A percentile compares a stretch with the other conserved stretches of the same genome.
phyloP scores from a whole-genome alignment of 2,113 vertebrate genomes.

The Eurypyga helias region DNA sequence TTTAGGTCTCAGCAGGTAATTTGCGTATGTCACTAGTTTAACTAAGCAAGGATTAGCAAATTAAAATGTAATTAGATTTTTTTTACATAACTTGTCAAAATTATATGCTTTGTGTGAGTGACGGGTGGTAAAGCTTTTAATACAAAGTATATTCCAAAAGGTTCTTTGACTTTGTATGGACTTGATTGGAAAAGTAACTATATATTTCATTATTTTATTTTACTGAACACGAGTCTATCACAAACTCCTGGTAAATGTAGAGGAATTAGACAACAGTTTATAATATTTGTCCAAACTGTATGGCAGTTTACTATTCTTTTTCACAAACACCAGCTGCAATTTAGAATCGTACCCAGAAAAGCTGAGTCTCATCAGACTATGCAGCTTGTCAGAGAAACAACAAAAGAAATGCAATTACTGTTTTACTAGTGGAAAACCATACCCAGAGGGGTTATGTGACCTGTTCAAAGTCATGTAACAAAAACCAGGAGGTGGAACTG shows the following conservation, averaged over 20 bases:
- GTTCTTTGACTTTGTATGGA: slow-evolving; percentile 52
- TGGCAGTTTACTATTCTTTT: background rate
- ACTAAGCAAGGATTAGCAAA: slow-evolving; percentile 71
- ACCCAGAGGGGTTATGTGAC: background rate
- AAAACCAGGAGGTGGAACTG: background rate
- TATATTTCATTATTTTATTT: background rate
- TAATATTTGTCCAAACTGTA: background rate
- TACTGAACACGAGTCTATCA: background rate
- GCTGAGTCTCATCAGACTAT: background rate
- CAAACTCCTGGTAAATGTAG: background rate
- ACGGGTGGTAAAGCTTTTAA: slow-evolving; percentile 54
- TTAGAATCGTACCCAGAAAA: background rate
- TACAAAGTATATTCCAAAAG: slow-evolving; percentile 26
- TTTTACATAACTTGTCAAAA: slow-evolving; percentile 67
- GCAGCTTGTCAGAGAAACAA: background rate
- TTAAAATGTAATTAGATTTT: slow-evolving; percentile 70
- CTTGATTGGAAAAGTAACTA: slow-evolving; percentile 55
- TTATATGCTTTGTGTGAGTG: slow-evolving; percentile 64
- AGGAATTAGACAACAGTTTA: background rate
- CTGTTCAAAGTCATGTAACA: background rate
- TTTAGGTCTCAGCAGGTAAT: slow-evolving; percentile 62
- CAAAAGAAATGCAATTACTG: background rate
- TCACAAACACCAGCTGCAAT: background rate
- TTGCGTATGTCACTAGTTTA: slow-evolving; percentile 73
- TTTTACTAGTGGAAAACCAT: background rate